A percentile compares a stretch with the other conserved stretches of the same genome.
These are phyloP conservation scores for Cistogaster globosa DNA, from an alignment of 2,888 invertebrate genomes.

Conservation along the genomic window DNA sequence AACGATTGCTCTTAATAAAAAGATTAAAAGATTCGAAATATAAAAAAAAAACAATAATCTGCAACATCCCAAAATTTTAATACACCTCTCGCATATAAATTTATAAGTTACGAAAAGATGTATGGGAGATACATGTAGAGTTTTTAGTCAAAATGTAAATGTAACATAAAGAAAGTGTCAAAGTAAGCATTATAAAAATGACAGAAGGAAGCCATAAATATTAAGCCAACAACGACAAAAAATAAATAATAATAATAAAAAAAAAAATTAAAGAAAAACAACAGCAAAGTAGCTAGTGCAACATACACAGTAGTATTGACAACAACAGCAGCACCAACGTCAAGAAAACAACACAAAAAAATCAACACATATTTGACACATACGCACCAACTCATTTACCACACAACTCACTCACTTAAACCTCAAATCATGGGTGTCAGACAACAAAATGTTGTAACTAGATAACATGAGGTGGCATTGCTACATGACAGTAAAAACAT, in stretches of 20 bases:
- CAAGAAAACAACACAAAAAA: slow-evolving; percentile 40
- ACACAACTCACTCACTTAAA: slow-evolving; percentile 46
- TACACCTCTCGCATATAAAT: no score
- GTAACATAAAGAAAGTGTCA: slow-evolving; percentile 80
- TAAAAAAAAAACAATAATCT: no score
- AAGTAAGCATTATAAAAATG: slow-evolving; percentile 81
- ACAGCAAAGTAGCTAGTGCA: slow-evolving; percentile 17
- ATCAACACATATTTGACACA: slow-evolving; percentile 70
- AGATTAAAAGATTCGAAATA: no score
- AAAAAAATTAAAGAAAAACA: not conserved
- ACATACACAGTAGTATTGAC: slow-evolving; percentile 35
- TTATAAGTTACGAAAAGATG: slow-evolving; percentile 20
- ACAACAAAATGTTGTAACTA: slow-evolving; percentile 47
- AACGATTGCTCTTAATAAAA: no score
- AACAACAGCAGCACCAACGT: slow-evolving; percentile 72
- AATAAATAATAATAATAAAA: slow-evolving; percentile 44
- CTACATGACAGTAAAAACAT: slow-evolving; percentile 63
- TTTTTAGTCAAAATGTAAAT: slow-evolving; percentile 73
- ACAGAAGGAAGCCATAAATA: slow-evolving; percentile 82
- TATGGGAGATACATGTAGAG: slow-evolving; percentile 56
- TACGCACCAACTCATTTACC: slow-evolving; percentile 71
- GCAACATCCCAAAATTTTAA: no score
- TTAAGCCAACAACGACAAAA: slow-evolving; percentile 73
- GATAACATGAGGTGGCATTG: slow-evolving; percentile 49
- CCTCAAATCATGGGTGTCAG: slow-evolving; percentile 51